phyloP scores from a whole-genome alignment of 92 coral and sea anemone genomes.

The Porites lobata region DNA sequence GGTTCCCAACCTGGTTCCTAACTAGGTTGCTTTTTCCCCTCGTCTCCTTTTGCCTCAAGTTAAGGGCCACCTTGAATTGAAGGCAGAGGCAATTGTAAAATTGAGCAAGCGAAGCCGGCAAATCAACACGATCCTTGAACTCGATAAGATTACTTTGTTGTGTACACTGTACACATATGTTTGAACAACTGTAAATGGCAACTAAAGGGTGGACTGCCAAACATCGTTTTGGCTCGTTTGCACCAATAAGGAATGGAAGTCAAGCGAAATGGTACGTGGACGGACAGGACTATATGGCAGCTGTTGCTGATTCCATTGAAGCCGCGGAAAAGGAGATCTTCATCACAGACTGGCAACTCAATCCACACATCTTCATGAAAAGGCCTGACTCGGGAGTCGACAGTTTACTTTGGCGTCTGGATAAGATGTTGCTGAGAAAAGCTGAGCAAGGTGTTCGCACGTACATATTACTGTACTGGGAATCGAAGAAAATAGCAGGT shows the following conservation, averaged over 20 bases:
- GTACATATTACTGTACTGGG: slow-evolving; percentile 62
- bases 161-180: too few species aligned
- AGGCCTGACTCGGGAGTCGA: slow-evolving; percentile 47
- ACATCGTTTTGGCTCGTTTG: slow-evolving; percentile 66
- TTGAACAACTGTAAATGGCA: too few species aligned
- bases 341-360: slow-evolving; percentile 61
- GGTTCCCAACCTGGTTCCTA: too few species aligned
- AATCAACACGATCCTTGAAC: too few species aligned
- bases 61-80: too few species aligned
- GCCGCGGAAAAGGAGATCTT: slow-evolving; percentile 49
- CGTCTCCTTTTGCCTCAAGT: too few species aligned
- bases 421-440: slow-evolving; percentile 61
- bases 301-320: slow-evolving; percentile 62
- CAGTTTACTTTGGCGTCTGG: slow-evolving; percentile 58
- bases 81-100: too few species aligned
- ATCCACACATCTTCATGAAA: slow-evolving; percentile 61
- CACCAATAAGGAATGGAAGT: slow-evolving; percentile 44
- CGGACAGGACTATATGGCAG: slow-evolving; percentile 68
- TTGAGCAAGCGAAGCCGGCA: too few species aligned
- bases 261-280: slow-evolving; percentile 62
- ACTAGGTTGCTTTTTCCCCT: too few species aligned
- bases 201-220: too few species aligned
- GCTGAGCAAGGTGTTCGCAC: slow-evolving; percentile 50
- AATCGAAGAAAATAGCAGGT: slow-evolving; percentile 12
- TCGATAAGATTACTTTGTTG: too few species aligned